Evolutionary conservation across 2,888 invertebrate species (phyloP).

Genomic region (Acleris cristana): DNA sequence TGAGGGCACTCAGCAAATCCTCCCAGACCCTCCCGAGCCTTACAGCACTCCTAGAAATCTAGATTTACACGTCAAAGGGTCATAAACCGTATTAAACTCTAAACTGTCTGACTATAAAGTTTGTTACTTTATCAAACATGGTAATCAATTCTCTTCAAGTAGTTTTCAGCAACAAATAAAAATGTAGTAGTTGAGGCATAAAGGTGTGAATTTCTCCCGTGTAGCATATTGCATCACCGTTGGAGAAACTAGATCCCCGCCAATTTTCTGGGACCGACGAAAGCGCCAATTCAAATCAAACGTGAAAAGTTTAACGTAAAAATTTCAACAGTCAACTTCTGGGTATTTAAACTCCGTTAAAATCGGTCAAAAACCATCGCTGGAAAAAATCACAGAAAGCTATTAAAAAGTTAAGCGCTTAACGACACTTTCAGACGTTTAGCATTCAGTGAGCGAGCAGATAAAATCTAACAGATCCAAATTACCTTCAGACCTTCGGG

Average conservation of each 20-base stretch:
- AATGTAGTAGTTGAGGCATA: too few relatives aligned
- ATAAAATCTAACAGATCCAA: slow-evolving; percentile 33
- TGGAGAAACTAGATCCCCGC: too few relatives aligned
- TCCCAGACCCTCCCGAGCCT: neutral
- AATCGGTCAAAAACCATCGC: slow-evolving; percentile 11
- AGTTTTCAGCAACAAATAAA: too few relatives aligned
- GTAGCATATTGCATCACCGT: too few relatives aligned
- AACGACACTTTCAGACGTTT: slow-evolving; percentile 25
- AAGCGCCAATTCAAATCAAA: too few relatives aligned
- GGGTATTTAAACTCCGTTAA: neutral
- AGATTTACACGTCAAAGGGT: slow-evolving; percentile 6
- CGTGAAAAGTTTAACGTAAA: too few relatives aligned
- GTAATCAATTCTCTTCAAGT: too few relatives aligned
- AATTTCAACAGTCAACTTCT: neutral
- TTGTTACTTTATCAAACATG: too few relatives aligned
- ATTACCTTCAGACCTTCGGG: slow-evolving; percentile 12
- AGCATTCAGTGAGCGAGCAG: slow-evolving; percentile 19
- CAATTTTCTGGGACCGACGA: too few relatives aligned
- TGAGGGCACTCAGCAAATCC: neutral
- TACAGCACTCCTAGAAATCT: neutral
- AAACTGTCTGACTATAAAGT: too few relatives aligned
- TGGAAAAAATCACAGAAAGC: slow-evolving; percentile 13
- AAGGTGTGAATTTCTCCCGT: too few relatives aligned
- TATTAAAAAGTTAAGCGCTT: slow-evolving; percentile 30
- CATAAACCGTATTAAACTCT: slow-evolving; percentile 10